Conservation (phyloP, 2,113 vertebrate species). For the Tachysurus vachellii region DNA sequence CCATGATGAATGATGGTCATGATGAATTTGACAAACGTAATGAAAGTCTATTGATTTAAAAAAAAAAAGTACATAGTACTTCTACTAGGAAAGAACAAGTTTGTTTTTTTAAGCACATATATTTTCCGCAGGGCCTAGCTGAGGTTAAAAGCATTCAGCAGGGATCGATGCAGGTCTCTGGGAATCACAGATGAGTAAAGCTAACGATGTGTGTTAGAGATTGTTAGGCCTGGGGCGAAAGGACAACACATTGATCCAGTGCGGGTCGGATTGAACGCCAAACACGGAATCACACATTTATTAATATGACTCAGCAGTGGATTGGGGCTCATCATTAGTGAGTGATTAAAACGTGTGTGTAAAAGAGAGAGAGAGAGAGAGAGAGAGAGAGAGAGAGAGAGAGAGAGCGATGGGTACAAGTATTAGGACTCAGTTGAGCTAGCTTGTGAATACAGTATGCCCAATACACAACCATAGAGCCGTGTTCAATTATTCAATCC, state of each 20-base stretch:
- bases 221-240: slow-evolving; percentile 22
- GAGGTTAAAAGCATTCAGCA: slow-evolving; percentile 35
- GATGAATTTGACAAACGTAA: slow-evolving; percentile 26
- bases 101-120: background rate
- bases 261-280: slow-evolving; percentile 20
- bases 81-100: background rate
- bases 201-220: slow-evolving; percentile 40
- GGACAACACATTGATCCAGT: slow-evolving; percentile 34
- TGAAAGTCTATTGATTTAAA: slow-evolving; percentile 6
- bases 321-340: slow-evolving; percentile 23
- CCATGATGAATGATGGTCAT: background rate
- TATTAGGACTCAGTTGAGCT: background rate
- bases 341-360: background rate
- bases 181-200: slow-evolving; percentile 24
- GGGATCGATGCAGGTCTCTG: slow-evolving; percentile 35
- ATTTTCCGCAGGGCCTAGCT: slow-evolving; percentile 33
- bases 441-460: background rate
- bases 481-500: background rate
- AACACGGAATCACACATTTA: slow-evolving; percentile 7
- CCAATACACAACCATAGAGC: background rate
- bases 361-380: background rate
- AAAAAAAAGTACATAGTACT: background rate
- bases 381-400: background rate
- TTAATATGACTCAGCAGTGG: slow-evolving; percentile 27
- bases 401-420: background rate